phyloP scores from a whole-genome alignment of 2,888 invertebrate species.

The Deilephila elpenor region DNA sequence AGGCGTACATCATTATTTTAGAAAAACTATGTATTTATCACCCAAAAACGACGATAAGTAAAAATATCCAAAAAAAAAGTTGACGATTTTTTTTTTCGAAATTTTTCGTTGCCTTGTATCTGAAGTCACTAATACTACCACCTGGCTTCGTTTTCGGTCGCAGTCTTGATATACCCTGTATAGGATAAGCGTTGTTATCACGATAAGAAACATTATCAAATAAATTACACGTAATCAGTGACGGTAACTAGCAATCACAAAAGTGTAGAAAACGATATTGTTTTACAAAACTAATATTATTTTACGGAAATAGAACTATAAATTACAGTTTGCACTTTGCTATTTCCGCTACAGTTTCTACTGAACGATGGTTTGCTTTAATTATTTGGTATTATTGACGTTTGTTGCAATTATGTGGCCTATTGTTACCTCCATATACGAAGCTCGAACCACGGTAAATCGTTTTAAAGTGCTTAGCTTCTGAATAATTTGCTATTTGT shows the following conservation, averaged over 20 bases:
- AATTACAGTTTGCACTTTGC: slow-evolving; percentile 11
- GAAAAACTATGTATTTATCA: too few species aligned
- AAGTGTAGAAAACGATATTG: not conserved
- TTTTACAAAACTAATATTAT: not conserved
- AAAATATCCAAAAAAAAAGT: too few species aligned
- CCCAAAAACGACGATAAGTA: too few species aligned
- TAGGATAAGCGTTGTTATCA: too few species aligned
- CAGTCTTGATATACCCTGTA: too few species aligned
- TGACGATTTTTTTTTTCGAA: too few species aligned
- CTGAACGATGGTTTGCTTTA: slow-evolving; percentile 39
- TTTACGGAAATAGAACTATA: slow-evolving; percentile 9
- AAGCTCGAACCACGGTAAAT: slow-evolving; percentile 28
- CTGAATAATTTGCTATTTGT: slow-evolving; percentile 33
- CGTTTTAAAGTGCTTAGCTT: slow-evolving; percentile 31
- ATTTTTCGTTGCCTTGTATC: too few species aligned
- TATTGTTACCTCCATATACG: slow-evolving; percentile 39
- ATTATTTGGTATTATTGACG: slow-evolving; percentile 42
- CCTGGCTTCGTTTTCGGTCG: too few species aligned
- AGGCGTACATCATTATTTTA: too few species aligned
- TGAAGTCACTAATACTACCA: too few species aligned
- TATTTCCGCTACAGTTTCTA: slow-evolving; percentile 33
- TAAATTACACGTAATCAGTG: too few species aligned
- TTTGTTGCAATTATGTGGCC: slow-evolving; percentile 44
- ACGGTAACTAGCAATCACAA: not conserved
- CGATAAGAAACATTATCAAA: too few species aligned